These are phyloP conservation scores for Phrynosoma blainvillii DNA, from an alignment of 2,113 vertebrate species.

Conservation along the genomic window DNA sequence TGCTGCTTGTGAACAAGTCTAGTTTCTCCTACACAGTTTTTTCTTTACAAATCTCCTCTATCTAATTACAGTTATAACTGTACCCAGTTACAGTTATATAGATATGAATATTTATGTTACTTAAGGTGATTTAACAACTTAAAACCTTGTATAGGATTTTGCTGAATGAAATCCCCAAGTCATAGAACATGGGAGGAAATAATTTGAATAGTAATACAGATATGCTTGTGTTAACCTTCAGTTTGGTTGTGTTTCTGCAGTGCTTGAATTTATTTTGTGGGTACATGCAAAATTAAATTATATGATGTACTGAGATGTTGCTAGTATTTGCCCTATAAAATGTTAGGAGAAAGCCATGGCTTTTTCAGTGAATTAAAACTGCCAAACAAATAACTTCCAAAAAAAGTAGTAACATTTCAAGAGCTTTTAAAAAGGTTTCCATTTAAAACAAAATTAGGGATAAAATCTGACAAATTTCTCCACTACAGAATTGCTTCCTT, in stretches of 20 bases:
- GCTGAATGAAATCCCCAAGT: background rate
- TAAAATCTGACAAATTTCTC: background rate
- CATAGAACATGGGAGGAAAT: background rate
- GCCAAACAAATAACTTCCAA: background rate
- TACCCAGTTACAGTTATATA: background rate
- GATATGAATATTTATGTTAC: background rate
- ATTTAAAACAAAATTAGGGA: background rate
- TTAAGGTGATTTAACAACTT: background rate
- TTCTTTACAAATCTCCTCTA: background rate
- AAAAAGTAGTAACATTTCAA: background rate
- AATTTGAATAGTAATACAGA: background rate
- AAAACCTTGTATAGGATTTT: background rate
- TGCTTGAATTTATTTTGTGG: background rate
- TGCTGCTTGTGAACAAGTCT: background rate
- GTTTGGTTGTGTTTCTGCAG: background rate
- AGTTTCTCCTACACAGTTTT: background rate
- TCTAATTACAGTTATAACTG: background rate
- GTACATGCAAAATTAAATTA: background rate
- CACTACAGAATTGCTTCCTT: background rate
- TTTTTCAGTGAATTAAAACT: background rate
- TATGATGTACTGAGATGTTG: background rate
- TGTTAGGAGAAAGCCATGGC: background rate
- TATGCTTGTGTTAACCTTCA: background rate
- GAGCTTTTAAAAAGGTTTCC: background rate
- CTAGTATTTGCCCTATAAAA: background rate